phyloP scores from a whole-genome alignment of 1,140 invertebrate species.

The Augochlora pura region DNA sequence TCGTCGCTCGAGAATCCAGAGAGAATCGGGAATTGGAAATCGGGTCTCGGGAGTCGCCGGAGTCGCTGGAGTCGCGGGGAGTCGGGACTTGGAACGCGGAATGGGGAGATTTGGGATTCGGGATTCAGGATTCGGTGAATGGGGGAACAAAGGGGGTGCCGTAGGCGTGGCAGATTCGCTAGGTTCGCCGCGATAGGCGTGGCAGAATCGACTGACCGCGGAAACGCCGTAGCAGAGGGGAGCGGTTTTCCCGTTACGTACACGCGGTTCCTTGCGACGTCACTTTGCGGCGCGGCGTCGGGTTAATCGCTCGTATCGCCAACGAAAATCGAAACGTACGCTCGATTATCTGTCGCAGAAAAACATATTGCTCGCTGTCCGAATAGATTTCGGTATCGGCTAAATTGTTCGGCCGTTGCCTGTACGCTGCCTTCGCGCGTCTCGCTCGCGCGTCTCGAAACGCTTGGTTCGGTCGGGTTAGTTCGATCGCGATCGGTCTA shows the following conservation, averaged over 20 bases:
- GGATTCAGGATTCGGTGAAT: constrained; percentile 38
- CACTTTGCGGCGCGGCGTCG: constrained; percentile 68
- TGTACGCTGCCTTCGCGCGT: not conserved
- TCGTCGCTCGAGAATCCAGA: no score
- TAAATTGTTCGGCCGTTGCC: not conserved
- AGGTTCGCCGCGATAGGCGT: constrained; percentile 57
- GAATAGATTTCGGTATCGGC: not conserved
- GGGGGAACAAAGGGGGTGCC: constrained; percentile 47
- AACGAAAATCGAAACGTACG: constrained; percentile 17
- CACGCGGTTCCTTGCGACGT: constrained; percentile 66
- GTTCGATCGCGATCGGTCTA: not conserved
- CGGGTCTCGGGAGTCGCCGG: not conserved
- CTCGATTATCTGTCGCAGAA: not conserved
- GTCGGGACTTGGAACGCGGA: not conserved
- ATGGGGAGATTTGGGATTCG: constrained; percentile 16
- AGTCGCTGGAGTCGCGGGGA: not conserved
- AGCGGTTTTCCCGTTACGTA: constrained; percentile 61
- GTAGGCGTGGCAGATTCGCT: constrained; percentile 63
- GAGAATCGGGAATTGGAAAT: no score
- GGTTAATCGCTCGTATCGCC: constrained; percentile 57
- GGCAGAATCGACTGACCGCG: constrained; percentile 57
- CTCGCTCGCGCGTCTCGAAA: not conserved
- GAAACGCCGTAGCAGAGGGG: constrained; percentile 56
- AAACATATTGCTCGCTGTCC: not conserved
- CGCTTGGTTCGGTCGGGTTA: not conserved